Evolutionary conservation across 1,140 invertebrate species (phyloP).

Genomic region (Musca domestica): DNA sequence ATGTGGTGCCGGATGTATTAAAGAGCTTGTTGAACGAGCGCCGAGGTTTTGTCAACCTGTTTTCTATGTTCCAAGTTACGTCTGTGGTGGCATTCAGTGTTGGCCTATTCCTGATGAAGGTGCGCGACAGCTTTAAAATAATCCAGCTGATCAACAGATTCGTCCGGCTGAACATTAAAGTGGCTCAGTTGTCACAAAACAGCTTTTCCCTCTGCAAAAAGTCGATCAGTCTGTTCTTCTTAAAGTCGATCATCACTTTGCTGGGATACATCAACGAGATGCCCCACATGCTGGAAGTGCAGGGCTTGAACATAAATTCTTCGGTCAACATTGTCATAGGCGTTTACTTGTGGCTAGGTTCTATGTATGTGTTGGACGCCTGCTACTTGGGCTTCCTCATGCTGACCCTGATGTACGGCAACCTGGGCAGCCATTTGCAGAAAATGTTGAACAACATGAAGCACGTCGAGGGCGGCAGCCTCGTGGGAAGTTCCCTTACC

Average conservation of each 20-base stretch:
- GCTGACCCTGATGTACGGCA: neutral
- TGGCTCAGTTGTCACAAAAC: neutral
- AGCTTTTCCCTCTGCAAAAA: neutral
- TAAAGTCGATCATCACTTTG: neutral
- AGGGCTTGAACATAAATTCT: neutral
- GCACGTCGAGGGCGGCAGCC: neutral
- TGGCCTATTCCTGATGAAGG: neutral
- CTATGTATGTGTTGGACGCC: slow-evolving; percentile 38
- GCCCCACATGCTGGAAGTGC: neutral
- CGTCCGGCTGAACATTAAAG: neutral
- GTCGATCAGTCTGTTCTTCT: neutral
- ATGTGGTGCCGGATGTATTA: neutral
- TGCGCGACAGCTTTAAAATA: neutral
- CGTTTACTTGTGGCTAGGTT: slow-evolving; percentile 43
- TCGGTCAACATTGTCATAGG: slow-evolving; percentile 18
- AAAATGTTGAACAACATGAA: neutral
- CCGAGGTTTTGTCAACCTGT: neutral
- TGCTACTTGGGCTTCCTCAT: slow-evolving; percentile 39
- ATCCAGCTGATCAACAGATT: neutral
- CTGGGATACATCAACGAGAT: slow-evolving; percentile 7
- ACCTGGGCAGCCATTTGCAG: neutral
- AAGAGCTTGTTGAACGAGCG: neutral
- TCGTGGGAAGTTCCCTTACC: neutral
- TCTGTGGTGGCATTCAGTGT: neutral
- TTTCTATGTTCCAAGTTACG: neutral